phyloP scores from a whole-genome alignment of 2,797 vertebrate species.

The Uromys caudimaculatus region DNA sequence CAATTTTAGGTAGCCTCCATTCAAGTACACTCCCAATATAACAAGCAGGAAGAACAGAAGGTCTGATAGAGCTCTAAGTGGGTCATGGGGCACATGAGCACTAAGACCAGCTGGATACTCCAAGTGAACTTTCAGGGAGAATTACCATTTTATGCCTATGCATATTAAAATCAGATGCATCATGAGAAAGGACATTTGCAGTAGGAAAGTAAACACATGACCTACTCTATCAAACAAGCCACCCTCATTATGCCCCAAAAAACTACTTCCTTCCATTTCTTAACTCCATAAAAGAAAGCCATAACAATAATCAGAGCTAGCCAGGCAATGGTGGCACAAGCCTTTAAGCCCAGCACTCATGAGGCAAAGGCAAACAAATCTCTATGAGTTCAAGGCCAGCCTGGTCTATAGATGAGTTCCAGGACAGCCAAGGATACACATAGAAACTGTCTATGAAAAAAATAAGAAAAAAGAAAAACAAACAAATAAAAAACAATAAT shows the following conservation, averaged over 20 bases:
- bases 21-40: not conserved
- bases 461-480: not conserved
- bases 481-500: not conserved
- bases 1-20: not conserved
- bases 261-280: not conserved
- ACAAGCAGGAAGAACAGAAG: not conserved
- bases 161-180: not conserved
- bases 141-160: not conserved
- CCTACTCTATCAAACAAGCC: not conserved
- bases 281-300: not conserved
- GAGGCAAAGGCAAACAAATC: not conserved
- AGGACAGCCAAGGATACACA: not conserved
- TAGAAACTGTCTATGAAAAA: not conserved
- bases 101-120: not conserved
- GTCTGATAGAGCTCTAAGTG: not conserved
- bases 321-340: not conserved
- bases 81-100: not conserved
- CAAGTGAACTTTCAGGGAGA: not conserved
- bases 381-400: not conserved
- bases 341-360: not conserved
- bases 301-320: not conserved
- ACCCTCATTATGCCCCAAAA: not conserved
- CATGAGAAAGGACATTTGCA: not conserved
- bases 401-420: not conserved
- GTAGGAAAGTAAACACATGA: not conserved